Evolutionary conservation across 2,113 vertebrate genomes (phyloP).

Genomic region (Balaenoptera acutorostrata): DNA sequence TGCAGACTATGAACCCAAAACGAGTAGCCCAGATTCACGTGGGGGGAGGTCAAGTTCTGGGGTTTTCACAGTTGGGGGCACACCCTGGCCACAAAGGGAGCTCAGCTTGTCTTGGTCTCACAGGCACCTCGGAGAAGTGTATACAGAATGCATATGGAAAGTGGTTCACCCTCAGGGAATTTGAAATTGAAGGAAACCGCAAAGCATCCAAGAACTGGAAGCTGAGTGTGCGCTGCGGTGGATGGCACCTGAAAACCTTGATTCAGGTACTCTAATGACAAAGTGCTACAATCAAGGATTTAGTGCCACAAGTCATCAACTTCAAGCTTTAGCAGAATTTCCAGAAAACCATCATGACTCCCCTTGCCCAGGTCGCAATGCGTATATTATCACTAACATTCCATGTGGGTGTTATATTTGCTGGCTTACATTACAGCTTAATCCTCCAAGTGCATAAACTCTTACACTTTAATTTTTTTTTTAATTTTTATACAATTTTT

Average conservation of each 20-base stretch:
- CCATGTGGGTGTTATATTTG: background rate
- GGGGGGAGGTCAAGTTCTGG: background rate
- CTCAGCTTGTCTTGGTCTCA: background rate
- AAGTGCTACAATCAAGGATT: background rate
- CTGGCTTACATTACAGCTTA: background rate
- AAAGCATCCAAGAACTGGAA: slow-evolving; percentile 39
- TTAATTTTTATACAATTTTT: background rate
- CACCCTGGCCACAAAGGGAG: background rate
- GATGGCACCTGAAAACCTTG: background rate
- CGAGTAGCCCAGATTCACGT: background rate
- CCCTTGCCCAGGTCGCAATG: background rate
- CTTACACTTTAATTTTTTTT: background rate
- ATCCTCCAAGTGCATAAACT: background rate
- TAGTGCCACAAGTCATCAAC: background rate
- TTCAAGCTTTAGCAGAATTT: background rate
- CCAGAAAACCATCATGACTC: background rate
- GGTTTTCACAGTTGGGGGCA: accelerated
- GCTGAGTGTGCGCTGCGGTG: background rate
- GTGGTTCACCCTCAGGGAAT: background rate
- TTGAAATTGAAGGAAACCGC: slow-evolving; percentile 16
- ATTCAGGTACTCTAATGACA: slow-evolving; percentile 2
- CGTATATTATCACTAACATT: background rate
- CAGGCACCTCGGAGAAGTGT: background rate
- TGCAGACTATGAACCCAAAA: background rate
- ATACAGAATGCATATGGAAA: background rate